Evolutionary conservation across 1,140 invertebrate genomes (phyloP), one percentile per base, ranked within the genome.

Genomic region (Habropoda laboriosa): DNA sequence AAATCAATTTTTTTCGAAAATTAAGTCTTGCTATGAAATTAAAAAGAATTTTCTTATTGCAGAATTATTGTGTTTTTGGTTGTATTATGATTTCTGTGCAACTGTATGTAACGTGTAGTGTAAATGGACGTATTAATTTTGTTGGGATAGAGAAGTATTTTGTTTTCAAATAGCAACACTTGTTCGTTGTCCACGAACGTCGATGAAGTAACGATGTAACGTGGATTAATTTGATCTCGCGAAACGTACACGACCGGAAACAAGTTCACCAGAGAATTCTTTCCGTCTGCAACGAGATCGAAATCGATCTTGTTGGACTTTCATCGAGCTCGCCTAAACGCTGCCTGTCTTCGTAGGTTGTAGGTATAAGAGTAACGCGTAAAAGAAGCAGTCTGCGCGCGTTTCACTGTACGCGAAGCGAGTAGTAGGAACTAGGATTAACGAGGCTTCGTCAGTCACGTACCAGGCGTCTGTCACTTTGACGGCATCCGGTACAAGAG

Each of bases 221-320:
- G 87, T 76, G 79, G 86, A 89, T 90, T 89, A 90, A 90, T 90
- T 88, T 86, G 82, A 88, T 87, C 80, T 82, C 70, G 57, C n/a
- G 64, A 51, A 57, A 78, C 55, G 58, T 68, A 82, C 49, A 61
- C 45, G 47, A n/a, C 80, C 79, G 73, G 82, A 81, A 70, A 71
- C 77, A 49, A 61, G 75, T 63, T 76, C 66, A 73, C 67, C 75
- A 42, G 70, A 57, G 53, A 35, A 47, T 74, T 79, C 82, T 78
- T 85, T 81, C 76, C 13, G 13, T 49, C 32, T 53, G 60, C 66
- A 40, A 57, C 53, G 18, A 32, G 79, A 89, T 88, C 78, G 76
- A 83, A 82, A 87, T 82, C 70, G 57, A 47, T 77, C 53, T 73
- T 60, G 49, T 58, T 55, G 66, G 51, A 83, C 86, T 87, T 89